Conservation (phyloP, 1,140 invertebrate species). For the Ips nitidus region DNA sequence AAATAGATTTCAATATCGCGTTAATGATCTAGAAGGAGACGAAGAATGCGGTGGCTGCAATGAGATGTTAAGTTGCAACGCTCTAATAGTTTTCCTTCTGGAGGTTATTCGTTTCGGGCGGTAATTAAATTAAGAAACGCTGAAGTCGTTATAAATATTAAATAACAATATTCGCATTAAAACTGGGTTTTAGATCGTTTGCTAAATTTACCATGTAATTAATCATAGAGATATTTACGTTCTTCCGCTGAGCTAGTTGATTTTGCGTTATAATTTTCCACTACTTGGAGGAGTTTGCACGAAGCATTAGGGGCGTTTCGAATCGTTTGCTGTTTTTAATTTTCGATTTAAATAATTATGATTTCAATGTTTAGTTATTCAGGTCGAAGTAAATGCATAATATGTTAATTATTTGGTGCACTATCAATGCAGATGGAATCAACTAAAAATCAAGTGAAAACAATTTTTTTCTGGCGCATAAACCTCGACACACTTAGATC, state of each 20-base stretch:
- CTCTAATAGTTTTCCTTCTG: constrained; percentile 28
- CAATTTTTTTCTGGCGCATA: too few relatives aligned
- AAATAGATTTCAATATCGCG: constrained; percentile 17
- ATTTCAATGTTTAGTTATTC: too few relatives aligned
- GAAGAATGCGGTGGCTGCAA: constrained; percentile 20
- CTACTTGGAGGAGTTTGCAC: too few relatives aligned
- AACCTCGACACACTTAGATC: too few relatives aligned
- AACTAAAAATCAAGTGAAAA: too few relatives aligned
- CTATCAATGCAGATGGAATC: too few relatives aligned
- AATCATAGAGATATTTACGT: constrained; percentile 17
- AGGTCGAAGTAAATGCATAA: too few relatives aligned
- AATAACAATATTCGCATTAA: constrained; percentile 18
- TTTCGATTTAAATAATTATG: too few relatives aligned
- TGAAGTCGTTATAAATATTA: constrained; percentile 23
- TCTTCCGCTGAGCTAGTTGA: constrained; percentile 7
- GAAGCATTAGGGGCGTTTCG: too few relatives aligned
- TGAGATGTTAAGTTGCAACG: constrained; percentile 29
- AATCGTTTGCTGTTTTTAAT: too few relatives aligned
- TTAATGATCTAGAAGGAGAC: constrained; percentile 24
- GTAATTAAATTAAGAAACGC: constrained; percentile 24
- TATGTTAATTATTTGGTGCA: too few relatives aligned
- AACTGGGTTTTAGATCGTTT: constrained; percentile 11
- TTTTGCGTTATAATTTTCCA: not conserved
- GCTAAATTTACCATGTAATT: constrained; percentile 13
- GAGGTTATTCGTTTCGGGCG: constrained; percentile 17